Evolutionary conservation across 2,113 vertebrate genomes (phyloP), one percentile per base, ranked within the genome.

Genomic region (Jaculus jaculus): DNA sequence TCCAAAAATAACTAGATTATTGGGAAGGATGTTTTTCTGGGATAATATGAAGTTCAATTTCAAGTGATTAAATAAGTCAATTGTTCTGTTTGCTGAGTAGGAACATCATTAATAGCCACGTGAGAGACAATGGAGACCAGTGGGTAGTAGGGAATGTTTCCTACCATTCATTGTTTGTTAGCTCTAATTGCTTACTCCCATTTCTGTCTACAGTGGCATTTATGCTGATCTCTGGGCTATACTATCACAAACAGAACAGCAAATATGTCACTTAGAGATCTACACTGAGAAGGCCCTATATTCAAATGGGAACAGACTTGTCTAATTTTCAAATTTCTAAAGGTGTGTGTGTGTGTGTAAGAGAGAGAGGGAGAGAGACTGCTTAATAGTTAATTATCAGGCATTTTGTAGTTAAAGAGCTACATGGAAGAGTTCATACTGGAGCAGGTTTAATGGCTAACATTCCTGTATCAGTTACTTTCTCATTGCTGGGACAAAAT

Each of bases 281-380:
- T 92, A 95, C 66, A 94, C 32, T 94, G 82, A 93, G 61, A 94
- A 87, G 23, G 20, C 32, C 8, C 51, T 94, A 30, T 89, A n/a
- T 42, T 94, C 88, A 51, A 80, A 93, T 42, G 15, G 75, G 63
- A 91, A 65, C 61, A 73, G 42, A 75, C 20, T 86, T 80, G 24
- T 90, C 77, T 86, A 60, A 86, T 80, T 91, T 95, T 94, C 39
- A 61, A 63, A 88, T 90, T 94, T 79, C 66, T 89, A 73, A 96
- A 79, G 77, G 71, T 58, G 34, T 37, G 34, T 7, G 16, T 58
- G 54, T 28, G n/a, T 74, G 51, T 61, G 39, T 93, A 30, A 87
- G 42, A 47, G 42, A 47, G 5, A 47, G 42, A 47, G 5, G 42
- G 42, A 47, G 42, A 47, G 42, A 47, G 42, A 92, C 8, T 72